These are phyloP conservation scores for Elymnias hypermnestra DNA, from an alignment of 1,140 invertebrate species.

Conservation along the genomic window DNA sequence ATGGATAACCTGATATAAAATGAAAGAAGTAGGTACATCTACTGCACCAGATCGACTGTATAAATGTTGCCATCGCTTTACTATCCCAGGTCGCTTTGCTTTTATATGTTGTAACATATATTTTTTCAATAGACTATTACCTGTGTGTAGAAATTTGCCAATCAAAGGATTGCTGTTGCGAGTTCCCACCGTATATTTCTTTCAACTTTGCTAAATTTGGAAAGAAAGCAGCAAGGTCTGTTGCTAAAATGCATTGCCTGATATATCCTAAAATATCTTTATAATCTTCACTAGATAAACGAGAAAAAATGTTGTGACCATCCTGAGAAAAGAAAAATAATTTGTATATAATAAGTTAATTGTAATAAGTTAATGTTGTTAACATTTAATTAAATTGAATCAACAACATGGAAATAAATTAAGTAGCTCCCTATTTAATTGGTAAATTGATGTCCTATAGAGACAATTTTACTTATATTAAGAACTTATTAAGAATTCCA, in stretches of 20 bases:
- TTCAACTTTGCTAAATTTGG: constrained; percentile 82
- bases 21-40: no score
- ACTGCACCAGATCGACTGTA: no score
- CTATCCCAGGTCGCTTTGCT: no score
- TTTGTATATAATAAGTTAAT: no score
- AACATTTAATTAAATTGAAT: no score
- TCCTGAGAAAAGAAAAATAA: constrained; percentile 81
- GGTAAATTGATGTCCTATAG: no score
- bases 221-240: constrained; percentile 89
- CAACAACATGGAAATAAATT: no score
- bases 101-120: not conserved
- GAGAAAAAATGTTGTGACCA: constrained; percentile 87
- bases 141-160: constrained; percentile 80
- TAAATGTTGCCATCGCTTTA: no score
- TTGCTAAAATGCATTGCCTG: constrained; percentile 89
- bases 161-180: constrained; percentile 65
- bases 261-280: constrained; percentile 85
- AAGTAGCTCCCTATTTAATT: no score
- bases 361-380: no score
- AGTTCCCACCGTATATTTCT: constrained; percentile 71
- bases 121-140: constrained; percentile 19
- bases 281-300: constrained; percentile 85
- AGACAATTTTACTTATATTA: no score
- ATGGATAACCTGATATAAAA: not conserved
- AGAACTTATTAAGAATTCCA: no score